phyloP scores from a whole-genome alignment of 2,888 invertebrate species.

The Nemapogon koenigi region DNA sequence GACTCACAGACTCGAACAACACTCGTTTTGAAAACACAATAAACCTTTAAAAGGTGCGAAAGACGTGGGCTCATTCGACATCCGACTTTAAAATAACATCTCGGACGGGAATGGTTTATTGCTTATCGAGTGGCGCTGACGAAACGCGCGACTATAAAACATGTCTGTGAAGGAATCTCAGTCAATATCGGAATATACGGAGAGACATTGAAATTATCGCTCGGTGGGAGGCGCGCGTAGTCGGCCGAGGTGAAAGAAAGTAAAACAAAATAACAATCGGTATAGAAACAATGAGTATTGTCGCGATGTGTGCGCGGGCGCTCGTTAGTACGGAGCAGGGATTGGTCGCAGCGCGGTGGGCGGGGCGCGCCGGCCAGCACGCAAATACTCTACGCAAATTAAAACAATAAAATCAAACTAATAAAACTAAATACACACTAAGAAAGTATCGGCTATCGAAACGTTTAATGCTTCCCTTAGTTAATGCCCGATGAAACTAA shows the following conservation, averaged over 20 bases:
- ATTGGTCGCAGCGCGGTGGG: slow-evolving; percentile 49
- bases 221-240: slow-evolving; percentile 50
- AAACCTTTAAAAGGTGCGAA: slow-evolving; percentile 59
- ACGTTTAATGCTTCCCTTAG: slow-evolving; percentile 58
- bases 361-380: slow-evolving; percentile 57
- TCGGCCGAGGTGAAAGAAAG: slow-evolving; percentile 36
- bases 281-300: slow-evolving; percentile 57
- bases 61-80: slow-evolving; percentile 49
- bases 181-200: slow-evolving; percentile 57
- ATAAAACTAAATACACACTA: slow-evolving; percentile 52
- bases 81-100: slow-evolving; percentile 56
- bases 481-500: too few relatives aligned
- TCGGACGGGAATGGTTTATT: slow-evolving; percentile 61
- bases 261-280: slow-evolving; percentile 54
- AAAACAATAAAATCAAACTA: slow-evolving; percentile 64
- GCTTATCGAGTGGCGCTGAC: slow-evolving; percentile 62
- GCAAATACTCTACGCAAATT: slow-evolving; percentile 64
- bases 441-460: slow-evolving; percentile 49
- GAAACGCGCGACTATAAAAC: slow-evolving; percentile 56
- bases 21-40: slow-evolving; percentile 52
- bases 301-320: slow-evolving; percentile 37
- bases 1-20: not conserved
- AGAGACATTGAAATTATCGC: slow-evolving; percentile 61
- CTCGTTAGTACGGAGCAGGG: slow-evolving; percentile 35
- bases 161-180: slow-evolving; percentile 53